A percentile compares a stretch with the other conserved stretches of the same genome.
Conservation (phyloP, 2,888 invertebrate species). For the Lamellibrachia satsuma region DNA sequence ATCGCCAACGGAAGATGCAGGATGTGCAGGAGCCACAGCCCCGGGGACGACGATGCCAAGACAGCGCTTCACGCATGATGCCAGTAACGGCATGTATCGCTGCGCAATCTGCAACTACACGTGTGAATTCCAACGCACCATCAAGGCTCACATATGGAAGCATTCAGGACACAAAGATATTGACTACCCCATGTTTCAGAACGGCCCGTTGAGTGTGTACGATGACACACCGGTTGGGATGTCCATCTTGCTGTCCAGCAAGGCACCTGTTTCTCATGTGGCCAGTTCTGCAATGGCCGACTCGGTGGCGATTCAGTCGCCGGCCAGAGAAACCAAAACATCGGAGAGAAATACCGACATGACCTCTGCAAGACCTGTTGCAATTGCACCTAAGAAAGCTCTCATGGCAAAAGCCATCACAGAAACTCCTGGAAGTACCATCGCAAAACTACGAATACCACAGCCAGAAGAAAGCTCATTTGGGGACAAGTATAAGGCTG, state of each 20-base stretch:
- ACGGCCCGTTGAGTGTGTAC: slow-evolving; percentile 61
- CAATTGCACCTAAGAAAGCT: background rate
- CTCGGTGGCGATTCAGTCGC: too few species aligned
- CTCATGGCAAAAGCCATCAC: background rate
- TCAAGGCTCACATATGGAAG: slow-evolving; percentile 65
- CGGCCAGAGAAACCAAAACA: background rate
- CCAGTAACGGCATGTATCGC: slow-evolving; percentile 49
- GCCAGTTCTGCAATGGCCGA: background rate
- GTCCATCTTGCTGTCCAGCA: slow-evolving; percentile 8
- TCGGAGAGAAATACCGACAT: background rate
- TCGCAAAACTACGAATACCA: too few species aligned
- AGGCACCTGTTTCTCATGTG: background rate
- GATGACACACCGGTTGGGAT: slow-evolving; percentile 43
- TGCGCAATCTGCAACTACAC: slow-evolving; percentile 63
- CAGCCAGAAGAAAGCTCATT: too few species aligned
- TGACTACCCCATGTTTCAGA: slow-evolving; percentile 63
- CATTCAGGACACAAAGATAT: slow-evolving; percentile 62
- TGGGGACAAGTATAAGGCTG: too few species aligned
- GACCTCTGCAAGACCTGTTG: background rate
- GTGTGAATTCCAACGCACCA: slow-evolving; percentile 61
- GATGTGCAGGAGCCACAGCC: background rate
- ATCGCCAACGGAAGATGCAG: slow-evolving; percentile 23
- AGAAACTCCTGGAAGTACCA: background rate
- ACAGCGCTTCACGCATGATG: slow-evolving; percentile 29
- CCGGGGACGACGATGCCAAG: background rate